Evolutionary conservation across 2,888 invertebrate genomes (phyloP).

Genomic region (Sympetrum striolatum): DNA sequence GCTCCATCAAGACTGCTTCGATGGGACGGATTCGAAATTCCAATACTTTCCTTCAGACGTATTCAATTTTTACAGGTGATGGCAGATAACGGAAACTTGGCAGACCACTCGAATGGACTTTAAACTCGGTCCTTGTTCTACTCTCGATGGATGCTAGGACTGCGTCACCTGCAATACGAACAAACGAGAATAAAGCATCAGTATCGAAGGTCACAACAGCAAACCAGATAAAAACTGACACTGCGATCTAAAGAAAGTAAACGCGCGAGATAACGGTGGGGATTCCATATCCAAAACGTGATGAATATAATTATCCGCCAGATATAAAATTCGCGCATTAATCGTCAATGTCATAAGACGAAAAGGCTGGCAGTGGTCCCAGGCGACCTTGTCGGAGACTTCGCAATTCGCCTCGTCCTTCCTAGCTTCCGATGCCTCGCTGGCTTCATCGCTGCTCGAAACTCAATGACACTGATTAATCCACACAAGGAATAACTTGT

Average conservation of each 20-base stretch:
- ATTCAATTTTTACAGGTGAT: neutral
- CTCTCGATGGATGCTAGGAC: slow-evolving; percentile 10
- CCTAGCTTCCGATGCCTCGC: slow-evolving; percentile 12
- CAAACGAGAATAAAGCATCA: neutral
- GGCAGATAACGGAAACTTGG: neutral
- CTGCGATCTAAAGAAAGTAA: too few relatives aligned
- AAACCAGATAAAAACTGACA: too few relatives aligned
- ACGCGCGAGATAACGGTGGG: too few relatives aligned
- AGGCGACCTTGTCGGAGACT: slow-evolving; percentile 23
- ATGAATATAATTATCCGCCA: too few relatives aligned
- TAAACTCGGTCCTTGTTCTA: neutral
- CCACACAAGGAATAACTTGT: neutral
- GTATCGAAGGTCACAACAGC: too few relatives aligned
- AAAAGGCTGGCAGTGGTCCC: slow-evolving; percentile 28
- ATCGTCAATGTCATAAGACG: neutral
- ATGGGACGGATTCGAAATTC: slow-evolving; percentile 19
- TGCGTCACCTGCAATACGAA: slow-evolving; percentile 25
- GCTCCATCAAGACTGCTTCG: slow-evolving; percentile 73
- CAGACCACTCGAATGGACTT: neutral
- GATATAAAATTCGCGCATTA: too few relatives aligned
- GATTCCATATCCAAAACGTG: too few relatives aligned
- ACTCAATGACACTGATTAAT: neutral
- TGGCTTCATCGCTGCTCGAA: neutral
- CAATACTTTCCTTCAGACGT: neutral
- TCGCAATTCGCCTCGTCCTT: neutral